Evolutionary conservation across 2,113 vertebrate genomes (phyloP), one percentile per base, ranked within the genome.

Genomic region (Neogale vison): DNA sequence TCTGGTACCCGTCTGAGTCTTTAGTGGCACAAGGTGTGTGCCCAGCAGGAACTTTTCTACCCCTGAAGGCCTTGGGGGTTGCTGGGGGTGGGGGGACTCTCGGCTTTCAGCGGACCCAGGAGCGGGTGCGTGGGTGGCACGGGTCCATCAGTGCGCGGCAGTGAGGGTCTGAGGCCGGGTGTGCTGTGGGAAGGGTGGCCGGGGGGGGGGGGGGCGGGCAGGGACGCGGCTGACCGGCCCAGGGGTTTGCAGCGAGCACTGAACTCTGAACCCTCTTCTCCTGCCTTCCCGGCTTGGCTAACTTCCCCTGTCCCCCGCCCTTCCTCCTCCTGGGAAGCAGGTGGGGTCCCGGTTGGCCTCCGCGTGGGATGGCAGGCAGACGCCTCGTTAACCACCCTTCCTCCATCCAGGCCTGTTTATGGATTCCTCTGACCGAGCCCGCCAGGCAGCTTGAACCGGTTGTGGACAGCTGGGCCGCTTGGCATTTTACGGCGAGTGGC

Each of bases 391-490:
- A 72, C 59, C 18, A 39, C 57, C 57, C 76, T 94, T 47, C 84
- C 82, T 57, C 55, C 57, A 72, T 67, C 36, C 61, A 81, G 95
- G 72, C 81, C 29, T 82, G 20, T 63, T 80, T 85, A 69, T 84
- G 65, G 97, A 74, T 96, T 98, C 98, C 91, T 87, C 92, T 96
- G 93, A 24, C 15, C 20, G 20, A 79, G 10, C 23, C 83, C 3
- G 24, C 95, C 95, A 95, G 92, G 95, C 80, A 0, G 95, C 79
- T 83, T 93, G 95, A 97, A 84, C 91, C 21, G 95, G 89, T 45
- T 8, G 45, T 67, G 89, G 98, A 93, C 96, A 98, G 69, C 97
- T 98, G 98, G 97, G 95, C 95, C 2, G 77, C 76, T 97, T 94
- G 96, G 96, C 7, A 79, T 98, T 98, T 98, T 96, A 90, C 39